Conservation (phyloP, 2,113 vertebrate genomes). For the Asarcornis scutulata region DNA sequence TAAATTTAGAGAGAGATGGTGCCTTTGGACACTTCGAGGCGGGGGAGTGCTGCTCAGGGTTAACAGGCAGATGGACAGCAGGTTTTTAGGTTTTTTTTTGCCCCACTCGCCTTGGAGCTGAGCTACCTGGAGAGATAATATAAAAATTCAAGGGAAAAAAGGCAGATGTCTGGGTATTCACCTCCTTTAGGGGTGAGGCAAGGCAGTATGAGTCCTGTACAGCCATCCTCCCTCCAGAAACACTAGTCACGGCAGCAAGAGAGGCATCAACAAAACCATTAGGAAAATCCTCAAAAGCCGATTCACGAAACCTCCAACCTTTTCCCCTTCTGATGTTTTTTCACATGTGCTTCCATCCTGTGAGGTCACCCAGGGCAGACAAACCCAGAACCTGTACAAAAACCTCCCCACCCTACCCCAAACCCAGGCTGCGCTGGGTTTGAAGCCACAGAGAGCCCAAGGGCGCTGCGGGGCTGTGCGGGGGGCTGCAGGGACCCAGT, state of each 20-base stretch:
- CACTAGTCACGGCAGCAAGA: neutral
- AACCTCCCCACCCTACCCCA: neutral
- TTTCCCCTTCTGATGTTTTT: neutral
- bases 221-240: neutral
- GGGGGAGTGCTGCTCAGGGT: slow-evolving; percentile 15
- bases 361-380: neutral
- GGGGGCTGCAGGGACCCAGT: accelerated
- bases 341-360: neutral
- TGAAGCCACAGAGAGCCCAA: accelerated
- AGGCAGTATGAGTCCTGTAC: neutral
- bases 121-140: neutral
- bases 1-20: slow-evolving; percentile 37
- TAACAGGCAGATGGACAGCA: slow-evolving; percentile 17
- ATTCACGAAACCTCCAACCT: neutral
- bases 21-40: slow-evolving; percentile 41
- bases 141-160: neutral
- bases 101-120: neutral
- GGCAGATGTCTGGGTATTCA: neutral
- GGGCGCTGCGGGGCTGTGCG: neutral
- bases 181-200: neutral
- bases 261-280: neutral
- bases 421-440: accelerated
- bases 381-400: neutral
- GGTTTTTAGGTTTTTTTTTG: neutral
- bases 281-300: neutral